Percentiles rank a stretch among this genome's conserved stretches.
phyloP scores from a whole-genome alignment of 2,888 invertebrate species.

The Eilema caniola region DNA sequence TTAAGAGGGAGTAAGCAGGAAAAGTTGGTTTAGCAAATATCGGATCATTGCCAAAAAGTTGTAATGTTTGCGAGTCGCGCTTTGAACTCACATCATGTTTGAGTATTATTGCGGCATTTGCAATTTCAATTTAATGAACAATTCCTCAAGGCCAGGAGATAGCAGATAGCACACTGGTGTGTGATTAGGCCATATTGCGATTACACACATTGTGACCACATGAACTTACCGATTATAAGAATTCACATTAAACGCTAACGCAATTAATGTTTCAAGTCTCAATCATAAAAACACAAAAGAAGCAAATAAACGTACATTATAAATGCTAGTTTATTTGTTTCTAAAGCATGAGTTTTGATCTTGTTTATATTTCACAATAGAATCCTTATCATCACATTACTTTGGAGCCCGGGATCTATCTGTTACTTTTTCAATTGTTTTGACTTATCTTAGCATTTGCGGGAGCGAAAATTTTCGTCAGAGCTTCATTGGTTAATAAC shows the following conservation, averaged over 20 bases:
- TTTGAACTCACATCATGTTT: background rate
- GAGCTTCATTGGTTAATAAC: no score
- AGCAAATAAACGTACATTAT: background rate
- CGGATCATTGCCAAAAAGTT: background rate
- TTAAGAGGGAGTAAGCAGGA: no score
- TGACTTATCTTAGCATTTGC: no score
- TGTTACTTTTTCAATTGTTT: no score
- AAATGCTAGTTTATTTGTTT: background rate
- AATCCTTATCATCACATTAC: background rate
- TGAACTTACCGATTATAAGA: conserved; percentile 5
- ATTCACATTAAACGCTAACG: conserved; percentile 8
- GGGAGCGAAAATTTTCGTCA: no score
- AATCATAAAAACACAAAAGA: background rate
- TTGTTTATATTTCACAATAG: no score
- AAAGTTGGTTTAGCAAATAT: background rate
- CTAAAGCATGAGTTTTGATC: background rate
- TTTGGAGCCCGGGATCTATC: no score
- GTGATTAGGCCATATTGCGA: conserved; percentile 10
- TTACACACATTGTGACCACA: conserved; percentile 1
- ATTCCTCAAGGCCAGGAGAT: conserved; percentile 8
- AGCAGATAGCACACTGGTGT: conserved; percentile 2
- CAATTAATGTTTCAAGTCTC: conserved; percentile 3
- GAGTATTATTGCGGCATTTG: background rate
- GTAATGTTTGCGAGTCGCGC: background rate
- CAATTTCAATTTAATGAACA: conserved; percentile 1